These are phyloP conservation scores for Oreochromis grahami DNA, from an alignment of 2,797 vertebrate genomes.

Conservation along the genomic window DNA sequence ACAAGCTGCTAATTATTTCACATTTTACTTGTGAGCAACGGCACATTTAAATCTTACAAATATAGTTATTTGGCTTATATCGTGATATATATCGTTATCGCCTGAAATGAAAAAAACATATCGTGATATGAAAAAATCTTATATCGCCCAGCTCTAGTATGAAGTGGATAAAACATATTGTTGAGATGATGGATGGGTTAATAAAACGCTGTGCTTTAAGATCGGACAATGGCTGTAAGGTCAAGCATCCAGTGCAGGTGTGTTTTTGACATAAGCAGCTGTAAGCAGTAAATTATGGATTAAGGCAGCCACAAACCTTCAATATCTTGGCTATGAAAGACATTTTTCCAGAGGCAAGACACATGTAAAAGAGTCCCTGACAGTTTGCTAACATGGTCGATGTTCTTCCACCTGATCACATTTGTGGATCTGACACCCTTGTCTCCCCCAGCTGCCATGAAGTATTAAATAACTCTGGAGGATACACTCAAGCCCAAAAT, in stretches of 20 bases:
- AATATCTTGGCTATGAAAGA: not conserved
- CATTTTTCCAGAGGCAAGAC: not conserved
- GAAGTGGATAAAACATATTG: not conserved
- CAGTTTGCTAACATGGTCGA: not conserved
- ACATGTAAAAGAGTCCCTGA: not conserved
- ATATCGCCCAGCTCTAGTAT: too few relatives aligned
- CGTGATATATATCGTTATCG: too few relatives aligned
- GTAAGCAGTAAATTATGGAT: not conserved
- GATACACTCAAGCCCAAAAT: not conserved
- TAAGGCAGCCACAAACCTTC: not conserved
- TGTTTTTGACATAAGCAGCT: not conserved
- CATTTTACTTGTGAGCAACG: too few relatives aligned
- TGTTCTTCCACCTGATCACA: constrained; percentile 9
- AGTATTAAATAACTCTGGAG: not conserved
- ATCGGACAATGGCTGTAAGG: not conserved
- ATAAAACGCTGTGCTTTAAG: not conserved
- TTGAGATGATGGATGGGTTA: not conserved
- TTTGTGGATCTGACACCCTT: not conserved
- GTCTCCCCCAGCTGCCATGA: not conserved
- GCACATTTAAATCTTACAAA: too few relatives aligned
- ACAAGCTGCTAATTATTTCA: too few relatives aligned
- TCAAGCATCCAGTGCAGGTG: not conserved
- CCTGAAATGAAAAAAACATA: too few relatives aligned
- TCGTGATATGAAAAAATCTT: too few relatives aligned
- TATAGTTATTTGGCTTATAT: too few relatives aligned